Evolutionary conservation across 2,113 vertebrate genomes (phyloP), one percentile per base, ranked within the genome.

Genomic region (Circaetus cinerascens): DNA sequence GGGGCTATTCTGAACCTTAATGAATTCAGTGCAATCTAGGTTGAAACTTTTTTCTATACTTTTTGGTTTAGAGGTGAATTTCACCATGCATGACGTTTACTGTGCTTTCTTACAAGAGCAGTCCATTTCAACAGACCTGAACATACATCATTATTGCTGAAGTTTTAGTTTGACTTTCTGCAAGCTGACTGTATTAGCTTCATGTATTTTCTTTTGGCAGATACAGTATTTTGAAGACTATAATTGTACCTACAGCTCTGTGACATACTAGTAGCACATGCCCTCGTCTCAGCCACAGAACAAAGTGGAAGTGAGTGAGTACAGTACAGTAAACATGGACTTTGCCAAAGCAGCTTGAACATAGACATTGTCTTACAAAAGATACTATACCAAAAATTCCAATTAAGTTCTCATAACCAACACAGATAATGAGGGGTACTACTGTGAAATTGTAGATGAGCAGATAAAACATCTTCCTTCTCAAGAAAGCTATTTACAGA

Each of bases 351-450:
- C 63, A 86, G 23, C 12, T 25, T 63, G 40, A 92, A 71, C 1
- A 3, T 69, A 62, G 34, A 19, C 22, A 4, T 32, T 17, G 36
- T 78, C 50, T 93, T 96, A 80, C 79, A 94, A 90, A 92, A 85
- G 77, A 59, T 46, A n/a, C 50, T 40, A 2, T 43, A 36, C 21
- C 46, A 74, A 84, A 97, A 95, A 94, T 48, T 90, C 30, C 46
- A 78, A 50, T 93, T 93, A 94, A 84, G n/a, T 95, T 95, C 64
- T 94, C 2, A 3, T 88, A 95, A 93, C 22, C 22, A 90, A n/a
- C 5, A 7, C 3, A 86, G 64, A 68, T 77, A 86, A 93, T 73
- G 43, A 88, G 29, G 29, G 13, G 9, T 77, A 66, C 50, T 74
- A 30, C 64, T 93, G 59, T 0, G 32, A 88, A 92, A 95, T 15